phyloP scores from a whole-genome alignment of 2,797 vertebrate species.

The Apodemus agrarius region DNA sequence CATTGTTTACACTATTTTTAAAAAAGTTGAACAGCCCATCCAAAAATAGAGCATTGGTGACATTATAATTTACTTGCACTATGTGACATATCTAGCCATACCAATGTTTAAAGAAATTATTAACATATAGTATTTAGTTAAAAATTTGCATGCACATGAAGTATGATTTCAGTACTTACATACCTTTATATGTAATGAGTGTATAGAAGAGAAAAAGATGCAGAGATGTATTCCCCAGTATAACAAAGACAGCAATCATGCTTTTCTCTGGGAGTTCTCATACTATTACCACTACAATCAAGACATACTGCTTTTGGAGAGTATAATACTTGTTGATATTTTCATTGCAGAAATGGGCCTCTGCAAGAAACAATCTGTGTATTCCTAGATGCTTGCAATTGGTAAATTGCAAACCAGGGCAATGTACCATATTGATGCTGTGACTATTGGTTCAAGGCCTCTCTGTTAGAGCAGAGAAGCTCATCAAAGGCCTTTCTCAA shows the following conservation, averaged over 20 bases:
- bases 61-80: neutral
- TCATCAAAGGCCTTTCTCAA: conserved; percentile 50
- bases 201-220: neutral
- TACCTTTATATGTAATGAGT: neutral
- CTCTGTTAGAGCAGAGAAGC: neutral
- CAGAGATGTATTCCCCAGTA: neutral
- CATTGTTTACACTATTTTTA: conserved; percentile 4
- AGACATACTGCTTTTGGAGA: neutral
- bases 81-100: neutral
- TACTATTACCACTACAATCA: neutral
- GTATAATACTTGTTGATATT: neutral
- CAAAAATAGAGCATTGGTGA: conserved; percentile 3
- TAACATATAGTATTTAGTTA: neutral
- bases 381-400: neutral
- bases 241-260: neutral
- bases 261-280: neutral
- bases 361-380: neutral
- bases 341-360: conserved; percentile 42
- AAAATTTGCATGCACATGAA: neutral
- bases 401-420: neutral
- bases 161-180: neutral
- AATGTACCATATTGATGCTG: neutral
- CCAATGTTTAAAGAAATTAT: conserved; percentile 51
- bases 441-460: neutral
- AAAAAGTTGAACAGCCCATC: neutral